A percentile compares a stretch with the other conserved stretches of the same genome.
Evolutionary conservation across 2,888 invertebrate species (phyloP).

Genomic region (Beris morrisii): DNA sequence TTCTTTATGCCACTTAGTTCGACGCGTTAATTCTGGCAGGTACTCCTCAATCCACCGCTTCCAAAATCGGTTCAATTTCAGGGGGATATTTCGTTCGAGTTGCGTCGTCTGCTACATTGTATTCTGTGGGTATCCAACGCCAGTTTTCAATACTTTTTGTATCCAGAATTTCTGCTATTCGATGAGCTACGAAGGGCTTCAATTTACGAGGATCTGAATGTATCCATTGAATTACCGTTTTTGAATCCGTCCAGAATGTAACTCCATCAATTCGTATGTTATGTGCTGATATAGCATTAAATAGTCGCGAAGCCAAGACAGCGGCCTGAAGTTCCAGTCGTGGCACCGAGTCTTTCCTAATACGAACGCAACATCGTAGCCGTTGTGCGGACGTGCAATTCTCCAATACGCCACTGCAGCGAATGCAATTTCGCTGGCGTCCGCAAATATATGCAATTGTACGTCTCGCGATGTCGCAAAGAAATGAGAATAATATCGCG

Average conservation of each 20-base stretch:
- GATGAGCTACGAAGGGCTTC: slow-evolving; percentile 37
- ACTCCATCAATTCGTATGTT: not conserved
- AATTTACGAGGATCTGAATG: not conserved
- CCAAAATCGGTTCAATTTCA: slow-evolving; percentile 35
- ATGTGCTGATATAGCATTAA: not conserved
- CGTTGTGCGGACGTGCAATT: not conserved
- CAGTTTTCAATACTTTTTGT: slow-evolving; percentile 28
- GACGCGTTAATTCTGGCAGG: slow-evolving; percentile 37
- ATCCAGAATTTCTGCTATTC: slow-evolving; percentile 38
- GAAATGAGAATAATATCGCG: no score
- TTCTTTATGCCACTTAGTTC: slow-evolving; percentile 38
- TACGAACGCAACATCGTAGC: no score
- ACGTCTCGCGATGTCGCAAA: not conserved
- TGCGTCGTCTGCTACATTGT: slow-evolving; percentile 12
- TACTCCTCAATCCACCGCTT: slow-evolving; percentile 41
- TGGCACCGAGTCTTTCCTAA: slow-evolving; percentile 9
- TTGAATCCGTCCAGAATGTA: slow-evolving; percentile 44
- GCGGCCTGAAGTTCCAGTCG: slow-evolving; percentile 30
- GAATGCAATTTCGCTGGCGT: not conserved
- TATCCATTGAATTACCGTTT: slow-evolving; percentile 36
- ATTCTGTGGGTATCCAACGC: slow-evolving; percentile 19
- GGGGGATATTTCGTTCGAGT: not conserved
- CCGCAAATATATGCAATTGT: not conserved
- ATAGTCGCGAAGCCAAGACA: slow-evolving; percentile 11
- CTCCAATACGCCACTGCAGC: not conserved